Base-by-base conservation (phyloP, 92 coral and sea anemone species). In the Parazoanthus darwini region DNA sequence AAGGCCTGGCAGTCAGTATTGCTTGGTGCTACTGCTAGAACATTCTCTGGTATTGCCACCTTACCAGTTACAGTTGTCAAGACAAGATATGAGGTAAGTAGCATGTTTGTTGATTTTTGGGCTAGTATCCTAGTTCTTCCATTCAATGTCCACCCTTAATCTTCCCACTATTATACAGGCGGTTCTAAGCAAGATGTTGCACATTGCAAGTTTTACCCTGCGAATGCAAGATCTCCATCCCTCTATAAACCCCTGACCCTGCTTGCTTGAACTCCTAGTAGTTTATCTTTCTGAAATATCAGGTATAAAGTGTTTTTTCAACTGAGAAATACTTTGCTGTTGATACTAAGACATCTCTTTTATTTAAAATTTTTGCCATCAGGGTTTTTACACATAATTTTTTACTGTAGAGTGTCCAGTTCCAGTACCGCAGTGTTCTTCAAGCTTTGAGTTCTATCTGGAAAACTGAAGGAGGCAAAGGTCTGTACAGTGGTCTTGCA, bases 21-120 rank as follows among this genome's bases (percentile, higher is more conserved):
- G 68, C 86, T 94, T 48, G 99, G 99, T 85, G 99, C 98, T 33
- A 80, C 96, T 48, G 98, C 99, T 81, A 93, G 99, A 86, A 86
- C 95, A 13, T 16, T 91, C 72, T 95, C 94, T 78, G 99, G 96
- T 33, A 75, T 97, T 46, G 87, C 85, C 68, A 88, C 95, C 39
- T 81, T 95, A 84, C 99, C 99, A 36, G 93, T 97, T 70, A 97
- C 96, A 73, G 99, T 97, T 66, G 93, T 97, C 65, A 97, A 97
- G 88, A 94, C 96, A 72, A 91, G 98, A 93, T 95, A 81, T 82
- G 98, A 97, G 97, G 99, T 97, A 88, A 13, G 29, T 65, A 26
- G 29, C 5, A 35, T 67, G 14, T 0, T 1, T 35, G 2, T 23
- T 50, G 58, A 20, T 54, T 39, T 82, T 82, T 9, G 4, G n/a